phyloP scores from a whole-genome alignment of 2,888 invertebrate genomes.

The Clepsis dumicolana region DNA sequence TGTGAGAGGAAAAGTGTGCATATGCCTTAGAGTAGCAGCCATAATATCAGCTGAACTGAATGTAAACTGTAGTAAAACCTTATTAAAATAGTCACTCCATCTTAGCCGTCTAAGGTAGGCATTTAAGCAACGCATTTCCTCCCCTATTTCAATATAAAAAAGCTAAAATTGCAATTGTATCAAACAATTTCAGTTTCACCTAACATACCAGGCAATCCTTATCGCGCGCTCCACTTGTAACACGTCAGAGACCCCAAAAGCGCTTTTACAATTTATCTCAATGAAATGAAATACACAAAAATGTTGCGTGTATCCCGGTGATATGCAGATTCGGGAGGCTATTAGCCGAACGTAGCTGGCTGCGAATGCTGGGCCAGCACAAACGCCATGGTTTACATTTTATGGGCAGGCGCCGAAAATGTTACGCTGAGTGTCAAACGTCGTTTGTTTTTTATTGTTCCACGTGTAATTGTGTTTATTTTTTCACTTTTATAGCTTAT shows the following conservation, averaged over 20 bases:
- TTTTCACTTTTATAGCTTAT: background rate
- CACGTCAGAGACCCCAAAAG: conserved; percentile 2
- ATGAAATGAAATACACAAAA: conserved; percentile 26
- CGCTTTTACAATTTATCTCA: conserved; percentile 25
- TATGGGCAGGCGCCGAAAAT: conserved; percentile 30
- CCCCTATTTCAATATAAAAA: background rate
- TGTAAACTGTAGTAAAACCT: too few relatives aligned
- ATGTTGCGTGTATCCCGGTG: conserved; percentile 32
- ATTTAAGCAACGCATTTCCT: too few relatives aligned
- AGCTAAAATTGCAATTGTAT: background rate
- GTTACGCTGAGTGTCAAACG: conserved; percentile 11
- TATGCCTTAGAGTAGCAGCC: too few relatives aligned
- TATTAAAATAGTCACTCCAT: too few relatives aligned
- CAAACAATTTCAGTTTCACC: background rate
- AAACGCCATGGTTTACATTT: conserved; percentile 33
- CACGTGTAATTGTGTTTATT: conserved; percentile 5
- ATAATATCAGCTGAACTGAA: too few relatives aligned
- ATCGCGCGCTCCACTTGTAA: conserved; percentile 11
- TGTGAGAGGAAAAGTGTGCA: too few relatives aligned
- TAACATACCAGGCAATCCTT: background rate
- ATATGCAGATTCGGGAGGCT: conserved; percentile 38
- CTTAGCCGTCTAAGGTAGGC: too few relatives aligned
- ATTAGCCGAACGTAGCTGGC: conserved; percentile 33
- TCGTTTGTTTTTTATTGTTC: conserved; percentile 17
- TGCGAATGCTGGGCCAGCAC: conserved; percentile 34